Base-by-base conservation (phyloP, 2,113 vertebrate species). In the Zeus faber region DNA sequence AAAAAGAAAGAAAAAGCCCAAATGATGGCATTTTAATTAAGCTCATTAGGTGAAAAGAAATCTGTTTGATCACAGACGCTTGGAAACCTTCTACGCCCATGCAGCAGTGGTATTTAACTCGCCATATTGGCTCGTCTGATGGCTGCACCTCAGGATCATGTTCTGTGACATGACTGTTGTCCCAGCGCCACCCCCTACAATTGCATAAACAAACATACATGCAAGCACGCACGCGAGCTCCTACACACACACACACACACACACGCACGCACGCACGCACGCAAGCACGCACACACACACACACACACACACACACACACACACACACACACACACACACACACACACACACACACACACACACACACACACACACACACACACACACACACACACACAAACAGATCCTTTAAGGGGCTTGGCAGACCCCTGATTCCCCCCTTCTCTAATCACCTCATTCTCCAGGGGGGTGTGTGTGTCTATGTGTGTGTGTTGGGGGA, bases 91-190 rank as follows among this genome's bases (percentile, higher is more conserved):
- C 76, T 63, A 72, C 80, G 76, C 77, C 46, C 68, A 76, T 68
- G 81, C 68, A 72, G 67, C 74, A 54, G 57, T 43, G 67, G 74
- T 83, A 81, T 90, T 90, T 89, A 85, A 76, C 66, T 65, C 71
- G 47, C 80, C 83, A 89, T 88, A 88, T 87, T 89, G 88, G 74
- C 74, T 73, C n/a, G 80, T 80, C 77, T 88, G 76, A 81, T 87
- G 68, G 75, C 74, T 64, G 84, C 79, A 85, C 81, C 85, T 86
- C 77, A 65, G 84, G 88, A 84, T 88, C 74, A 50, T 87, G 85
- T 87, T 88, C 76, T 85, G 70, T 82, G 80, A 82, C 83, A 85
- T 83, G 82, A 73, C 81, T 87, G 79, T 65, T 81, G 79, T 88
- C 84, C 83, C 73, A 51, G 71, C 76, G 70, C 80, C 81, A 80